Evolutionary conservation across 1,140 invertebrate genomes (phyloP), one percentile per base, ranked within the genome.

Genomic region (Drosophila gunungcola): DNA sequence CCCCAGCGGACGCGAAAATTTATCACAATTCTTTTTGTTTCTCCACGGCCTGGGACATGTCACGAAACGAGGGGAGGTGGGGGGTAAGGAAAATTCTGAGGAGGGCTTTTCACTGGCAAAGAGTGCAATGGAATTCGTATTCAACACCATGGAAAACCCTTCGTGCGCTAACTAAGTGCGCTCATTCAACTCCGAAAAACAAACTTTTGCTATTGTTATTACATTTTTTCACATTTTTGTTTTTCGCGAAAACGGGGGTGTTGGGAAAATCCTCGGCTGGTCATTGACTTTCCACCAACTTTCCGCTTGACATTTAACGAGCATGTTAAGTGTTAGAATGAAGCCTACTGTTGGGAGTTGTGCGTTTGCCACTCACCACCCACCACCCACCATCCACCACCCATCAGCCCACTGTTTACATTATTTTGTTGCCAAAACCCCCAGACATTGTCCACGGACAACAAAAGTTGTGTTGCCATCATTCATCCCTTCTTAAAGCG

Each of bases 241-340:
- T 53, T 53, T 43, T 55, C 27, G 3, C 38, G 48, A 56, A 42
- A 25, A 11, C 4, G 49, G 13, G 38, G 64, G 42, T 60, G 53
- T 62, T 21, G 16, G 60, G 27, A n/a, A 54, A 56, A 70, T 70
- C 27, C 63, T 62, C 62, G n/a, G 45, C 67, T 70, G 83, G 84
- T 83, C 83, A 88, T 86, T 86, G 83, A 86, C 83, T 86, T 85
- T 81, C 29, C 67, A 69, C 68, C 79, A 79, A 86, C 84, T 86
- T 86, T 65, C 76, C 60, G 70, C 79, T 86, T 86, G 83, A 82
- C 83, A 86, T 86, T 82, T 83, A 88, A 78, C 83, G 79, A 86
- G 86, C 83, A 83, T 86, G 83, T 86, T 86, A 86, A 86, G 83
- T 88, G 83, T 83, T 86, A 79, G 84, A 86, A 81, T 86, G 82